phyloP scores from a whole-genome alignment of 2,888 invertebrate genomes.

The Ptychoptera contaminata region DNA sequence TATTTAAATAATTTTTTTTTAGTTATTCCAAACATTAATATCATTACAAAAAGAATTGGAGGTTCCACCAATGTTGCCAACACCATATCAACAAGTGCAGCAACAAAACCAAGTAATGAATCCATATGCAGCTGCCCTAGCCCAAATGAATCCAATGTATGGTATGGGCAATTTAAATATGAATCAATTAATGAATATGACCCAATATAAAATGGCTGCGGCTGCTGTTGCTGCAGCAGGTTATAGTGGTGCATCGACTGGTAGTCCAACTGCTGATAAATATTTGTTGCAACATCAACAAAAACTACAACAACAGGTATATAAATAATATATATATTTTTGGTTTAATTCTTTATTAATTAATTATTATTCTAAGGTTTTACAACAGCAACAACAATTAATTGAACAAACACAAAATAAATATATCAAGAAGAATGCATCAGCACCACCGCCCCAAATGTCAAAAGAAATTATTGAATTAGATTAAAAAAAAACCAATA shows the following conservation, averaged over 20 bases:
- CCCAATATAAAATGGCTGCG: background rate
- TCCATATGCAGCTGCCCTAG: background rate
- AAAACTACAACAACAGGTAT: background rate
- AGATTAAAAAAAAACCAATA: conserved; percentile 1
- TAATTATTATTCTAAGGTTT: background rate
- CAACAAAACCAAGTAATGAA: background rate
- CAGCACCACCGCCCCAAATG: background rate
- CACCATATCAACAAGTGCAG: background rate
- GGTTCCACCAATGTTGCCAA: conserved; percentile 22
- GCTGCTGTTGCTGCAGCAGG: too few relatives aligned
- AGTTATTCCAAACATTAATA: conserved; percentile 26
- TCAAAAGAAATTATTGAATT: conserved; percentile 2
- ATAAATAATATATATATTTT: background rate
- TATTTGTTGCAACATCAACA: conserved; percentile 1
- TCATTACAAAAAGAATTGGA: conserved; percentile 22
- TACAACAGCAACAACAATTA: conserved; percentile 7
- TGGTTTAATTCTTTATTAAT: background rate
- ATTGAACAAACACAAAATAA: conserved; percentile 8
- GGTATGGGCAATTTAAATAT: background rate
- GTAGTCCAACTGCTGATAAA: too few relatives aligned
- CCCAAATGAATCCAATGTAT: background rate
- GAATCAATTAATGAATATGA: background rate
- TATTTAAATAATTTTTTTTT: conserved; percentile 6
- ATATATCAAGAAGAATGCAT: background rate
- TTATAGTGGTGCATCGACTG: too few relatives aligned